These are phyloP conservation scores for Thunnus maccoyii DNA, from an alignment of 2,113 vertebrate species.

Conservation along the genomic window DNA sequence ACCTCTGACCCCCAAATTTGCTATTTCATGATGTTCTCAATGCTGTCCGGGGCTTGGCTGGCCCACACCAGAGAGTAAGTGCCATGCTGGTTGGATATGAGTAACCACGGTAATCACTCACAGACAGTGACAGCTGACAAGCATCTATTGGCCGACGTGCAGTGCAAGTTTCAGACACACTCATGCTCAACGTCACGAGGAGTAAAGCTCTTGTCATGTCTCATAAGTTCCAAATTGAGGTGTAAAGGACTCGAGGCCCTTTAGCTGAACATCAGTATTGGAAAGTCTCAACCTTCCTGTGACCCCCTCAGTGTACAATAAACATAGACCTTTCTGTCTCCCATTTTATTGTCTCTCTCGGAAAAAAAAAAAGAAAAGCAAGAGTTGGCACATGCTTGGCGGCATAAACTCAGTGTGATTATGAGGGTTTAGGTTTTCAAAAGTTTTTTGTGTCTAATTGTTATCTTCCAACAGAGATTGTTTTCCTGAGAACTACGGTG, in stretches of 20 bases:
- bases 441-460: slow-evolving; percentile 60
- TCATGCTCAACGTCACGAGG: slow-evolving; percentile 63
- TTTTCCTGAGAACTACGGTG: slow-evolving; percentile 93
- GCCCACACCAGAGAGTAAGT: slow-evolving; percentile 44
- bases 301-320: slow-evolving; percentile 55
- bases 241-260: slow-evolving; percentile 59
- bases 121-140: slow-evolving; percentile 72
- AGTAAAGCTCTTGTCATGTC: slow-evolving; percentile 73
- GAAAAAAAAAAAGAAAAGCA: slow-evolving; percentile 15
- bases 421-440: slow-evolving; percentile 31
- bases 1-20: slow-evolving; percentile 46
- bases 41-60: slow-evolving; percentile 35
- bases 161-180: slow-evolving; percentile 58
- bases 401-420: slow-evolving; percentile 39
- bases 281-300: slow-evolving; percentile 60
- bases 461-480: slow-evolving; percentile 89
- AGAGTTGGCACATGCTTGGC: slow-evolving; percentile 29
- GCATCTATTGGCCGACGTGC: slow-evolving; percentile 66
- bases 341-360: slow-evolving; percentile 61
- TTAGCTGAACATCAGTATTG: slow-evolving; percentile 46
- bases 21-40: slow-evolving; percentile 48
- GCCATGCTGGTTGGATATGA: slow-evolving; percentile 56
- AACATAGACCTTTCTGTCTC: slow-evolving; percentile 55
- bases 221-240: slow-evolving; percentile 54
- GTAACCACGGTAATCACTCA: slow-evolving; percentile 68